Percentiles rank a stretch among this genome's conserved stretches.
Evolutionary conservation across 2,113 vertebrate genomes (phyloP).

Genomic region (Hipposideros armiger): DNA sequence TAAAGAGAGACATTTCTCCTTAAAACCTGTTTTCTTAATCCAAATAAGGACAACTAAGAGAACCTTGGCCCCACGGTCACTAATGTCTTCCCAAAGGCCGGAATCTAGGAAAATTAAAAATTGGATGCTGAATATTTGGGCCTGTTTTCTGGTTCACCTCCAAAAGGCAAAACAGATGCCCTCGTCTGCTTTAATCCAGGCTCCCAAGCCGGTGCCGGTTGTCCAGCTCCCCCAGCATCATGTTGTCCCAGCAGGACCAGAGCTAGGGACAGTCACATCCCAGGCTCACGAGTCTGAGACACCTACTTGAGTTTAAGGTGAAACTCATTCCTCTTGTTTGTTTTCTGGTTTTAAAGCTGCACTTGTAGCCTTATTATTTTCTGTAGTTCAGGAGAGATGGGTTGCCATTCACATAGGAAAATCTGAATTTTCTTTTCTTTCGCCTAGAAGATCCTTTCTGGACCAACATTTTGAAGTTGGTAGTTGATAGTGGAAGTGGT

Average conservation of each 20-base stretch:
- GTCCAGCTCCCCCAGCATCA: not conserved
- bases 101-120: conserved; percentile 46
- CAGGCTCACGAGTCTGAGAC: not conserved
- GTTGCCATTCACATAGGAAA: conserved; percentile 27
- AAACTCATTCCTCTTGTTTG: conserved; percentile 6
- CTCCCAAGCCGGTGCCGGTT: not conserved
- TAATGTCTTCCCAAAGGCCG: not conserved
- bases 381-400: conserved; percentile 12
- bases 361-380: conserved; percentile 8
- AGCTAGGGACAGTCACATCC: not conserved
- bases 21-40: not conserved
- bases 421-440: conserved; percentile 27
- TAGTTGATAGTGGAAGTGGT: not conserved
- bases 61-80: not conserved
- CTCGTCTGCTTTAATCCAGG: not conserved
- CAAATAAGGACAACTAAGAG: conserved; percentile 3
- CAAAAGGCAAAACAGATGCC: not conserved
- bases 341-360: conserved; percentile 34
- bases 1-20: conserved; percentile 19
- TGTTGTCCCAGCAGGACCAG: not conserved
- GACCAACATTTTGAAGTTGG: conserved; percentile 49
- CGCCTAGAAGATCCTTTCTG: not conserved
- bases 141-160: conserved; percentile 6
- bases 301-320: not conserved
- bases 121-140: not conserved